Base-by-base conservation (phyloP, 1,140 invertebrate species). In the Neotoxoptera formosana region DNA sequence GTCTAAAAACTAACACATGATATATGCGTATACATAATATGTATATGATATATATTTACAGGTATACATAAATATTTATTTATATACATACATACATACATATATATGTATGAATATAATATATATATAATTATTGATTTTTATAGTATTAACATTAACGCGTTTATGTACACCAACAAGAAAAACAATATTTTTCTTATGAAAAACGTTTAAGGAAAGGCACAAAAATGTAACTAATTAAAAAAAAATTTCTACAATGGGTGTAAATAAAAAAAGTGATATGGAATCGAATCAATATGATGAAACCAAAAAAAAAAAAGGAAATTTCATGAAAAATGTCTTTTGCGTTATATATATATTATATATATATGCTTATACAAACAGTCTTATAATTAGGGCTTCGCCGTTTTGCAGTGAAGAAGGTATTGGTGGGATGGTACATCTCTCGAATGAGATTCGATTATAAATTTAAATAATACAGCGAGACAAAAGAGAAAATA, bases 151-250 rank as follows among this genome's bases (percentile, higher is more conserved):
- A 83, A 91, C 90, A 91, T 91, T 48, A 91, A 91, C 90, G n/a
- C 21, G 23, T 92, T n/a, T 93, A 93, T 93, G 34, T 93, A 93
- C 91, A 93, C 91, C 91, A 93, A 93, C 91, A 93, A 93, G 91
- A 93, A 93, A 86, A 93, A 93, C 91, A 93, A 93, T 93, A 93
- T 93, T 93, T 86, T 93, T 93, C 91, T 93, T 86, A 93, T 93
- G 81, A 51, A 93, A 84, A 84, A 84, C 36, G 48, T 86, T 53
- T 20, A 45, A 23, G 25, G 34, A 93, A 86, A 93, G 76, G 76
- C 91, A 92, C 76, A 51, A 47, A 83, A 91, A 90, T 20, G 53
- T 90, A 90, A 90, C 48, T 89, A 51, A 36, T 34, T 25, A 20
- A 30, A 67, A 41, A 41, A 67, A 90, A 25, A 45, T 7, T 41